phyloP scores from a whole-genome alignment of 2,797 vertebrate species.

The Netta rufina region DNA sequence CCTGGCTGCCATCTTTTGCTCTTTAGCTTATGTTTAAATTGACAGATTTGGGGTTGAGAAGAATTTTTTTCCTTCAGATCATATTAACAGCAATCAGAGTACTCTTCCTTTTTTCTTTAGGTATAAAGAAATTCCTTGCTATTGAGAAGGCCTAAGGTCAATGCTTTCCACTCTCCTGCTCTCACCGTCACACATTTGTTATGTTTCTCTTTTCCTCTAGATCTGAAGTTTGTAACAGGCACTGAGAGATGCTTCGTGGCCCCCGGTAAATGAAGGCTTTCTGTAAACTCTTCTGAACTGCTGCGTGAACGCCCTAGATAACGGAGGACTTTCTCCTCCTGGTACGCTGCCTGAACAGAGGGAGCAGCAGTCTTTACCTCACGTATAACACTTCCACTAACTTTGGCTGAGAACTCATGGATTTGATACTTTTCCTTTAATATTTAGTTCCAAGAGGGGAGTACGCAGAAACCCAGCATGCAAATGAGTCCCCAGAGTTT shows the following conservation, averaged over 20 bases:
- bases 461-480: fast-evolving
- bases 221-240: background rate
- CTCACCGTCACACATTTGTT: background rate
- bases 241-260: fast-evolving
- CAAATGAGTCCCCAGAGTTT: background rate
- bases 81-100: background rate
- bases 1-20: background rate
- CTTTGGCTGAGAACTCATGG: background rate
- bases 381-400: fast-evolving
- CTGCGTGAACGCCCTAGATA: background rate
- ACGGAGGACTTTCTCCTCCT: background rate
- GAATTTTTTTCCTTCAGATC: background rate
- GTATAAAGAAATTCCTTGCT: background rate
- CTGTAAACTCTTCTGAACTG: background rate
- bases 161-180: background rate
- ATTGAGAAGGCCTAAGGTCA: background rate
- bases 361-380: background rate
- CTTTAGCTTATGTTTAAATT: background rate
- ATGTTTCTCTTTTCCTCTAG: background rate
- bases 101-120: background rate
- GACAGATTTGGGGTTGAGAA: background rate
- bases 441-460: background rate
- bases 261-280: background rate
- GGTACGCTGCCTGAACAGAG: fast-evolving
- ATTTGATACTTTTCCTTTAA: background rate